phyloP scores from a whole-genome alignment of 2,888 invertebrate genomes.

The Noctua janthina region DNA sequence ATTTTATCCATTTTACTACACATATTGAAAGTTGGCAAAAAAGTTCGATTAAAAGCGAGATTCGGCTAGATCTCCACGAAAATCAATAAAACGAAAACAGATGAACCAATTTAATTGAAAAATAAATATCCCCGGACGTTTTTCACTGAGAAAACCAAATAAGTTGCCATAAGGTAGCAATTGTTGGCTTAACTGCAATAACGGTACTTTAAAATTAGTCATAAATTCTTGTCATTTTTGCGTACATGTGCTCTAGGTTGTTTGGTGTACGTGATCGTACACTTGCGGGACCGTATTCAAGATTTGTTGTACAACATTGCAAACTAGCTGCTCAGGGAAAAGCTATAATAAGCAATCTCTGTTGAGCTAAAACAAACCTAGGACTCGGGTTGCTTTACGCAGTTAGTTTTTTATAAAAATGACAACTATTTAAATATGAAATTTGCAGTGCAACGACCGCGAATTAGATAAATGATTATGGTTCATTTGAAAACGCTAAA shows the following conservation, averaged over 20 bases:
- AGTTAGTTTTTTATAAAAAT: not conserved
- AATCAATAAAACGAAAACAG: slow-evolving; percentile 33
- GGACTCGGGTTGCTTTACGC: not conserved
- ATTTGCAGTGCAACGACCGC: not conserved
- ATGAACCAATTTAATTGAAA: slow-evolving; percentile 35
- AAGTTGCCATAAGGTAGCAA: slow-evolving; percentile 4
- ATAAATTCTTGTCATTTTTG: slow-evolving; percentile 37
- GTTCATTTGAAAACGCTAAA: not conserved
- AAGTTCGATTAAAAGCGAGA: not conserved
- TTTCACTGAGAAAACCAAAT: slow-evolving; percentile 27
- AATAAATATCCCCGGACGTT: slow-evolving; percentile 27
- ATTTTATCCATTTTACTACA: not conserved
- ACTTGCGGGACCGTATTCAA: slow-evolving; percentile 18
- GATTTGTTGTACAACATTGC: slow-evolving; percentile 35
- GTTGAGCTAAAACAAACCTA: not conserved
- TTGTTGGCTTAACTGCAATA: slow-evolving; percentile 34
- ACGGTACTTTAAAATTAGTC: slow-evolving; percentile 27
- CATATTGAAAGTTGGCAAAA: not conserved
- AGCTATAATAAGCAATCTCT: slow-evolving; percentile 25
- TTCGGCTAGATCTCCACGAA: not conserved
- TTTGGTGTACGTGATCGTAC: slow-evolving; percentile 1
- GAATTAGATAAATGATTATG: not conserved
- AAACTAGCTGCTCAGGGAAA: slow-evolving; percentile 1
- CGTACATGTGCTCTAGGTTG: slow-evolving; percentile 2
- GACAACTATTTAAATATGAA: not conserved